Evolutionary conservation across 2,797 vertebrate genomes (phyloP).

Genomic region (Epinephelus malabaricus): DNA sequence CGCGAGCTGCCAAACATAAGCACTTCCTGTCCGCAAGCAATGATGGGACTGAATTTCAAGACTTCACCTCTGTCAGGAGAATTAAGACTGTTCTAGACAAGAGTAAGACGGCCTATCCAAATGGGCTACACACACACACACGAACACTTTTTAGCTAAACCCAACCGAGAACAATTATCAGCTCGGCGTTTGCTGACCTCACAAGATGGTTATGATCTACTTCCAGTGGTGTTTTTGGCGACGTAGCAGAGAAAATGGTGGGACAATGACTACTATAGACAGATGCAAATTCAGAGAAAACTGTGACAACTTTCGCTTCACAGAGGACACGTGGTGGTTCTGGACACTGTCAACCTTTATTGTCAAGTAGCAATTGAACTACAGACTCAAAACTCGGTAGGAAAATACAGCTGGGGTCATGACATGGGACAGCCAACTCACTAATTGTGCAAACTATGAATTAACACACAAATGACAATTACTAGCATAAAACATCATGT

Average conservation of each 20-base stretch:
- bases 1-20: conserved; percentile 35
- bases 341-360: too few species aligned
- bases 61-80: conserved; percentile 27
- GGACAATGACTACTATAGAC: not conserved
- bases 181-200: not conserved
- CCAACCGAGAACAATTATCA: not conserved
- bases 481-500: too few species aligned
- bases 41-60: conserved; percentile 35
- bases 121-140: not conserved
- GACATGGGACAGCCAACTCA: too few species aligned
- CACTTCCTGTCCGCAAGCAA: conserved; percentile 38
- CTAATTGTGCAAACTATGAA: too few species aligned
- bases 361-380: too few species aligned
- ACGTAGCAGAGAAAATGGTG: not conserved
- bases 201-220: not conserved
- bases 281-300: not conserved
- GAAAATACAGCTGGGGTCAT: too few species aligned
- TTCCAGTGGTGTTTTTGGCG: not conserved
- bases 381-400: too few species aligned
- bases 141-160: not conserved
- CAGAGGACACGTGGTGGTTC: too few species aligned
- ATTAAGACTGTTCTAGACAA: conserved; percentile 38
- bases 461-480: too few species aligned
- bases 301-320: too few species aligned
- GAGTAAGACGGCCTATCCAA: conserved; percentile 19